Conservation (phyloP, 2,113 vertebrate species). For the Neomonachus schauinslandi region DNA sequence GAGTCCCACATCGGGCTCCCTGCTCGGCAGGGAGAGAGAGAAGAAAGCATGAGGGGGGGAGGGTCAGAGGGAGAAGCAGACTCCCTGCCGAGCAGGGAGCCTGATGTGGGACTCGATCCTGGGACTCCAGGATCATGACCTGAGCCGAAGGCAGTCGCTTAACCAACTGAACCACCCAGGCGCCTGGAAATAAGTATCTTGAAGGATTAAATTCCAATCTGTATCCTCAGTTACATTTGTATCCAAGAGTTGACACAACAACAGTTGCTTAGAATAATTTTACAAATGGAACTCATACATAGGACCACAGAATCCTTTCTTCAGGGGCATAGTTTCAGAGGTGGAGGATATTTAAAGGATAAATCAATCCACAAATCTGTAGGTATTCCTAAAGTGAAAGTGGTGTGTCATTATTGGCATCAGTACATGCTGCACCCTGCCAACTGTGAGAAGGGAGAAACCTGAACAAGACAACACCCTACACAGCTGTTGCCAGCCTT, state of each 20-base stretch:
- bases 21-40: too few relatives aligned
- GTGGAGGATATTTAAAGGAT: not conserved
- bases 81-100: too few relatives aligned
- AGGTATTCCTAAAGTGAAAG: not conserved
- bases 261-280: not conserved
- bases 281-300: not conserved
- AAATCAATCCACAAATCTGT: not conserved
- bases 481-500: not conserved
- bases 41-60: too few relatives aligned
- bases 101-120: too few relatives aligned
- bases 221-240: not conserved
- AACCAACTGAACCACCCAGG: too few relatives aligned
- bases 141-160: too few relatives aligned
- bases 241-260: not conserved
- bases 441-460: not conserved
- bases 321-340: not conserved
- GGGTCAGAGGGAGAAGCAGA: too few relatives aligned
- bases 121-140: too few relatives aligned
- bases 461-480: not conserved
- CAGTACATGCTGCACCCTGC: not conserved
- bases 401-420: not conserved
- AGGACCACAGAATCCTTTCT: not conserved
- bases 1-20: too few relatives aligned
- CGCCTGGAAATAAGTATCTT: not conserved
- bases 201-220: constrained; percentile 1